Percentiles rank a stretch among this genome's conserved stretches.
These are phyloP conservation scores for Yponomeuta plumbellus DNA, from an alignment of 2,888 invertebrate species.

Conservation along the genomic window DNA sequence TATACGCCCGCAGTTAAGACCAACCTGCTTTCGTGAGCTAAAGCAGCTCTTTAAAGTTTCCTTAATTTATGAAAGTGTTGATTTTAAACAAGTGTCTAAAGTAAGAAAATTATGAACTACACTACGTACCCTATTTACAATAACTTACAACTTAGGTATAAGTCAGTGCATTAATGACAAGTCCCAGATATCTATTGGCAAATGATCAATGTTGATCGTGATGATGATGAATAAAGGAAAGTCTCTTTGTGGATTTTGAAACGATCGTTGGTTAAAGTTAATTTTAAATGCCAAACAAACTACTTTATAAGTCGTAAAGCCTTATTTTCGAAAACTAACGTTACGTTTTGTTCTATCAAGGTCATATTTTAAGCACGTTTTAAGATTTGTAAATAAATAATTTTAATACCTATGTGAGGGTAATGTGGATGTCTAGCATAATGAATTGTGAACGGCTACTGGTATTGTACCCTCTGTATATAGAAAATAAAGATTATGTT, in stretches of 20 bases:
- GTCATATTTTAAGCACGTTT: not conserved
- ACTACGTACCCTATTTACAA: not conserved
- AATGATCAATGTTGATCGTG: too few relatives aligned
- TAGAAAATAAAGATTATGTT: not conserved
- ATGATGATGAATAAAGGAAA: too few relatives aligned
- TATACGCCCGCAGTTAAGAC: constrained; percentile 40
- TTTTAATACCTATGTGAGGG: not conserved
- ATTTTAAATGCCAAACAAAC: too few relatives aligned
- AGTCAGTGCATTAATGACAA: too few relatives aligned
- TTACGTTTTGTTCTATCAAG: not conserved
- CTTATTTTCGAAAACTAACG: not conserved
- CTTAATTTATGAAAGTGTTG: too few relatives aligned
- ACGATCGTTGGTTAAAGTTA: too few relatives aligned
- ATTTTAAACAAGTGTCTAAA: not conserved
- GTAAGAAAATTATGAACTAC: not conserved
- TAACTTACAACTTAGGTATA: not conserved
- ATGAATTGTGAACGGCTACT: not conserved
- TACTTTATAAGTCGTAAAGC: not conserved
- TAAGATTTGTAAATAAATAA: not conserved
- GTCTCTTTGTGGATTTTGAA: too few relatives aligned
- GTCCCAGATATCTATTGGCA: too few relatives aligned
- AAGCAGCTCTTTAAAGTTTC: constrained; percentile 25
- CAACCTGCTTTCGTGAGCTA: constrained; percentile 47
- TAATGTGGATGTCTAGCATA: not conserved
- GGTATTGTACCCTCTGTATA: not conserved